phyloP scores from a whole-genome alignment of 2,113 vertebrate genomes.

The Channa maculata region DNA sequence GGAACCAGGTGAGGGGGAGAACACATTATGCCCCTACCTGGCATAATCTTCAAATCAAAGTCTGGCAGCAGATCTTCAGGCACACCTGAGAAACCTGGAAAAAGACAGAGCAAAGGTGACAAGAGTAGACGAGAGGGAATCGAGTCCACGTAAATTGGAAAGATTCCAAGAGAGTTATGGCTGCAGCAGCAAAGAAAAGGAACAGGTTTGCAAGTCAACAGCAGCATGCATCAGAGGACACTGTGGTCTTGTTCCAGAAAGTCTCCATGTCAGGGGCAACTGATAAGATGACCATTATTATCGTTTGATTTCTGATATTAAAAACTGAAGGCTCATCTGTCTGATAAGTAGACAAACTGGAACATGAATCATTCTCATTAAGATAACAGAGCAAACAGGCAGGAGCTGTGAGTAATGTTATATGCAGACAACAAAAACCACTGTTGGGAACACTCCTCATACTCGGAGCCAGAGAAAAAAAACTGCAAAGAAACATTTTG shows the following conservation, averaged over 20 bases:
- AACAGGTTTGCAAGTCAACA: slow-evolving; percentile 28
- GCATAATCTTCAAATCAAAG: slow-evolving; percentile 98
- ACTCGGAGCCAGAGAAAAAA: slow-evolving; percentile 4
- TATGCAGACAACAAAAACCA: slow-evolving; percentile 30
- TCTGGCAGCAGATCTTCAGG: slow-evolving; percentile 96
- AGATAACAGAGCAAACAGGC: slow-evolving; percentile 24
- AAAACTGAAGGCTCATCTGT: neutral
- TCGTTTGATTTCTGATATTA: slow-evolving; percentile 17
- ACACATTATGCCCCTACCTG: slow-evolving; percentile 90
- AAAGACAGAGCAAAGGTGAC: slow-evolving; percentile 62
- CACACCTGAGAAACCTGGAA: slow-evolving; percentile 95
- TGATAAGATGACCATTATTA: slow-evolving; percentile 4
- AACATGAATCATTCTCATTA: slow-evolving; percentile 26
- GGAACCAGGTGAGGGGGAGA: slow-evolving; percentile 45
- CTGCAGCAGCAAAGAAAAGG: slow-evolving; percentile 27
- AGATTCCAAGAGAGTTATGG: slow-evolving; percentile 47
- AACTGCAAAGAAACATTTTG: slow-evolving; percentile 2
- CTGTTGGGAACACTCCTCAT: slow-evolving; percentile 2
- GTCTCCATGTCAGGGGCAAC: slow-evolving; percentile 21
- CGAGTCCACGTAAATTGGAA: slow-evolving; percentile 36
- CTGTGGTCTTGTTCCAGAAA: slow-evolving; percentile 19
- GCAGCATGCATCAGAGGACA: slow-evolving; percentile 54
- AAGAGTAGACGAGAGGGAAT: slow-evolving; percentile 34
- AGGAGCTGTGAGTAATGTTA: slow-evolving; percentile 44
- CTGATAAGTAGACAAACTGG: slow-evolving; percentile 23